Evolutionary conservation across 2,113 vertebrate species (phyloP).

Genomic region (Xenopus laevis): DNA sequence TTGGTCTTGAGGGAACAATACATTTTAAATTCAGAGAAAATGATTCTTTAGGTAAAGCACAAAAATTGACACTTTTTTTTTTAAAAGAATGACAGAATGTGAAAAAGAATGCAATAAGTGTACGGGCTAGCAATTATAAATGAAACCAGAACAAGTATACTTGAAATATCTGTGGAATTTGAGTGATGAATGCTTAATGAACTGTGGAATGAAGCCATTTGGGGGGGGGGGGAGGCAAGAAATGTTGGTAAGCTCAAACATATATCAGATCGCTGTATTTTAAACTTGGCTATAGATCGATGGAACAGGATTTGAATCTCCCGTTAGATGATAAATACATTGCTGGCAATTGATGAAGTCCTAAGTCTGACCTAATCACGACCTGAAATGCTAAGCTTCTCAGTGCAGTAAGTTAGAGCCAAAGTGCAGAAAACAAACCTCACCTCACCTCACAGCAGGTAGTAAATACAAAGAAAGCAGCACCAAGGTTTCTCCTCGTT

Average conservation of each 20-base stretch:
- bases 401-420: constrained; percentile 59
- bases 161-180: background rate
- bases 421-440: constrained; percentile 58
- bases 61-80: no score
- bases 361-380: constrained; percentile 7
- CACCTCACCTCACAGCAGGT: constrained; percentile 66
- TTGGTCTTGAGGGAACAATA: no score
- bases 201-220: background rate
- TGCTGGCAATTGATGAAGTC: background rate
- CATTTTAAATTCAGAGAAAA: no score
- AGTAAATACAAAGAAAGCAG: constrained; percentile 60
- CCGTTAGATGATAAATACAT: background rate
- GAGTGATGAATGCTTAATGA: background rate
- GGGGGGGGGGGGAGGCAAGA: background rate
- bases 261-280: background rate
- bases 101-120: no score
- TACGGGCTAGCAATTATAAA: no score
- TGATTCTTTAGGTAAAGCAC: no score
- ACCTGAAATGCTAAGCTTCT: constrained; percentile 41
- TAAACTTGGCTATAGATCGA: background rate
- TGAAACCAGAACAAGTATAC: background rate
- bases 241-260: background rate
- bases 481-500: constrained; percentile 57
- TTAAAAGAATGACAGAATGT: no score
- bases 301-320: background rate